phyloP scores from a whole-genome alignment of 2,113 vertebrate species.

The Esox niger region DNA sequence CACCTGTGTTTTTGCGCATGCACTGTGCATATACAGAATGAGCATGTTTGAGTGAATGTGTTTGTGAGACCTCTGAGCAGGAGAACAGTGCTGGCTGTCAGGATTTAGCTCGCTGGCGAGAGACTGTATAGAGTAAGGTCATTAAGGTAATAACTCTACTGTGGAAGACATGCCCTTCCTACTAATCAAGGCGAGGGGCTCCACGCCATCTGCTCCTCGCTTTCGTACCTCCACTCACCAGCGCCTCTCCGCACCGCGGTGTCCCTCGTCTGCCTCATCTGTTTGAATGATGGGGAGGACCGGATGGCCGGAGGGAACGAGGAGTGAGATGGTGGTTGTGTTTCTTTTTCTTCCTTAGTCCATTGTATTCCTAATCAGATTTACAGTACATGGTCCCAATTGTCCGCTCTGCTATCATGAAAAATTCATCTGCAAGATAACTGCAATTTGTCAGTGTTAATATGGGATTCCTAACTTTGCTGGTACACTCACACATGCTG shows the following conservation, averaged over 20 bases:
- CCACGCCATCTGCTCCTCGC: background rate
- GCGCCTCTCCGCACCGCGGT: background rate
- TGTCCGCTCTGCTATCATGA: background rate
- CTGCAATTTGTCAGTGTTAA: background rate
- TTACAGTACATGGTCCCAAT: too few species aligned
- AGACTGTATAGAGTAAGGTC: background rate
- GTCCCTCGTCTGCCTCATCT: background rate
- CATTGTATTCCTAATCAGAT: too few species aligned
- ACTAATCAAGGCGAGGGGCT: background rate
- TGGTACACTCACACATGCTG: background rate
- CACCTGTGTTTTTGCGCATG: background rate
- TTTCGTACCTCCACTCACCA: background rate
- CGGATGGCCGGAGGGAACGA: background rate
- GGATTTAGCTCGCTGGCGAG: background rate
- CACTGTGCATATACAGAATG: conserved; percentile 3
- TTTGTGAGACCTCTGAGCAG: conserved; percentile 6
- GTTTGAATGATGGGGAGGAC: background rate
- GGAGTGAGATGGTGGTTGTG: background rate
- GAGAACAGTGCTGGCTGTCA: background rate
- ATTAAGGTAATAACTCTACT: background rate
- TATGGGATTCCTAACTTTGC: background rate
- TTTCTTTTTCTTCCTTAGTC: too few species aligned
- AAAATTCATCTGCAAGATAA: background rate
- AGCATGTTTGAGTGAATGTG: background rate
- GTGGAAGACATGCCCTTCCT: background rate